Percentiles rank a stretch among this genome's conserved stretches.
These are phyloP conservation scores for Calephelis perditalis DNA, from an alignment of 2,888 invertebrate species.

Conservation along the genomic window DNA sequence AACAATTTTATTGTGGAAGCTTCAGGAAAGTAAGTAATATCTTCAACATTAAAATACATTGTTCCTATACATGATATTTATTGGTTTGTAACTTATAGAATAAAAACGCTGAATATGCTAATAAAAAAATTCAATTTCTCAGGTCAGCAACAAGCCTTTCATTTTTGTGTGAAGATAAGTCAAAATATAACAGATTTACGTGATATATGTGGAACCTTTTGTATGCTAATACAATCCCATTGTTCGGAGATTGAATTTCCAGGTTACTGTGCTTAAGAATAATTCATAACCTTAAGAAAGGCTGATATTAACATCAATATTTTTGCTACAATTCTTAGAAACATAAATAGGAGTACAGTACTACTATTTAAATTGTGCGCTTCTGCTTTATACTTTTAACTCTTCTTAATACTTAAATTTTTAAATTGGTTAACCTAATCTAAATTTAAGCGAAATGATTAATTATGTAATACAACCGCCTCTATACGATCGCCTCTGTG, in stretches of 20 bases:
- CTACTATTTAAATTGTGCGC: too few relatives aligned
- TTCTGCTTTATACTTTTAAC: too few relatives aligned
- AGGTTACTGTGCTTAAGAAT: conserved; percentile 70
- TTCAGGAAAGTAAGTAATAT: too few relatives aligned
- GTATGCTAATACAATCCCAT: conserved; percentile 76
- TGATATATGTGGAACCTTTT: conserved; percentile 77
- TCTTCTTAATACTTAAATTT: too few relatives aligned
- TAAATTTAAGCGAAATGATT: too few relatives aligned
- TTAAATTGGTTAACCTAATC: too few relatives aligned
- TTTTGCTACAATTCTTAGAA: conserved; percentile 14
- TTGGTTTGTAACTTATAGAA: too few relatives aligned
- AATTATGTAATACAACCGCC: too few relatives aligned
- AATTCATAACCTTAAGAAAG: conserved; percentile 61
- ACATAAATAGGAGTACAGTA: background rate
- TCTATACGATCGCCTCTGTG: too few relatives aligned
- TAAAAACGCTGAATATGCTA: conserved; percentile 5
- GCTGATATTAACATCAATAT: conserved; percentile 19
- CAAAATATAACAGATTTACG: conserved; percentile 74
- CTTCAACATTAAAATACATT: too few relatives aligned
- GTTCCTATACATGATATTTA: too few relatives aligned
- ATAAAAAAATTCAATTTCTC: conserved; percentile 57
- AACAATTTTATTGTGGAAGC: too few relatives aligned
- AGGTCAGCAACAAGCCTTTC: conserved; percentile 60
- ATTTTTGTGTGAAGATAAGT: conserved; percentile 68
- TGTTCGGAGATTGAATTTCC: conserved; percentile 76